Base-by-base conservation (phyloP, 1,140 invertebrate genomes). In the Pogonus chalceus region DNA sequence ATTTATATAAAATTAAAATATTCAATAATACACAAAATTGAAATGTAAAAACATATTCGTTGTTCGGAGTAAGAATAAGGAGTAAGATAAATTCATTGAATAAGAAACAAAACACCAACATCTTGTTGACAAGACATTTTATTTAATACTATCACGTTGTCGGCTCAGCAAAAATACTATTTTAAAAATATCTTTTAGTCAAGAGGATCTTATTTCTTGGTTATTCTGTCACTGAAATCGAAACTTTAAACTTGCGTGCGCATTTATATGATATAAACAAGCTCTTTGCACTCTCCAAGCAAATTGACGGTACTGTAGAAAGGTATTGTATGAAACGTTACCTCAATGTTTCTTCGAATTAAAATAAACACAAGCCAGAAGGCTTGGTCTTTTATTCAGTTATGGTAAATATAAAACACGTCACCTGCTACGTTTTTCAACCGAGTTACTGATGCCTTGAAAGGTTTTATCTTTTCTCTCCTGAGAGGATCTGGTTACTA, bases 181-280 rank as follows among this genome's bases (percentile, higher is more conserved):
- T 43, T 43, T 43, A 43, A 43, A 43, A 43, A 43, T 43, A 18
- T 43, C 37, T 43, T 43, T 43, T 43, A 43, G 37, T 16, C 37
- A 4, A 18, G 3, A 18, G 37, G 37, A 43, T 43, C 37, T 16
- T 43, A 43, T 43, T 43, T 18, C 37, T 12, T 43, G 7, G 26
- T 31, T 31, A 14, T n/a, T 43, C 18, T 43, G 37, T 4, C 18
- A 18, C 7, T 43, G 37, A 43, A 9, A 43, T 43, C 18, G 37
- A 12, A 43, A 43, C 37, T 43, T 43, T 10, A 43, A 18, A 43
- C 37, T n/a, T n/a, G n/a, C n/a, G n/a, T n/a, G n/a, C n/a, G n/a
- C n/a, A n/a, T n/a, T n/a, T n/a, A n/a, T n/a, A n/a, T n/a, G 37
- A 18, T 43, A 31, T 31, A 9, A 3, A 7, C 18, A 43, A 3